These are phyloP conservation scores for Montifringilla adamsi DNA, from an alignment of 2,113 vertebrate species.

Conservation along the genomic window DNA sequence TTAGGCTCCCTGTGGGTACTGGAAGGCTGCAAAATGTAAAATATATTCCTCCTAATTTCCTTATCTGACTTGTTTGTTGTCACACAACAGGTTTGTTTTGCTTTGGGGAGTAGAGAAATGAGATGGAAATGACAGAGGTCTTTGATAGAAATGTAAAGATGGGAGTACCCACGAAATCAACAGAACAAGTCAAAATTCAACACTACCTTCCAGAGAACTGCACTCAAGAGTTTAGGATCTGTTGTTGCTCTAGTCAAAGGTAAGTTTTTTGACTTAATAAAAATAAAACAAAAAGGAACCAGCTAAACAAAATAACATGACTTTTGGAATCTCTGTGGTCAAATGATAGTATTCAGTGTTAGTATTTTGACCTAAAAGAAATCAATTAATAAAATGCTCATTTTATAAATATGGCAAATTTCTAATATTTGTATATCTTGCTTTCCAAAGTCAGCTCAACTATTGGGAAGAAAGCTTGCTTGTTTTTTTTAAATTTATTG, in stretches of 20 bases:
- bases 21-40: not conserved
- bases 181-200: not conserved
- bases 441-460: not conserved
- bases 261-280: not conserved
- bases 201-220: not conserved
- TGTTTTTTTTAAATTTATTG: not conserved
- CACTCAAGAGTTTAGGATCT: not conserved
- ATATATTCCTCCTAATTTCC: not conserved
- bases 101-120: not conserved
- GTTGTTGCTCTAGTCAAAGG: not conserved
- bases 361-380: not conserved
- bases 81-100: not conserved
- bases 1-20: not conserved
- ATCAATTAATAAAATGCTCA: not conserved
- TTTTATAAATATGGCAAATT: not conserved
- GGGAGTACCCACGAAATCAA: not conserved
- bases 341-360: not conserved
- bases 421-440: not conserved
- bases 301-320: not conserved
- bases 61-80: not conserved
- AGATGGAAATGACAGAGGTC: not conserved
- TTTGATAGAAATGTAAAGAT: not conserved
- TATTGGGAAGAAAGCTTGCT: not conserved
- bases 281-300: not conserved
- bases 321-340: not conserved